These are phyloP conservation scores for Nematostella vectensis DNA, from an alignment of 92 coral and sea anemone species.

Conservation along the genomic window DNA sequence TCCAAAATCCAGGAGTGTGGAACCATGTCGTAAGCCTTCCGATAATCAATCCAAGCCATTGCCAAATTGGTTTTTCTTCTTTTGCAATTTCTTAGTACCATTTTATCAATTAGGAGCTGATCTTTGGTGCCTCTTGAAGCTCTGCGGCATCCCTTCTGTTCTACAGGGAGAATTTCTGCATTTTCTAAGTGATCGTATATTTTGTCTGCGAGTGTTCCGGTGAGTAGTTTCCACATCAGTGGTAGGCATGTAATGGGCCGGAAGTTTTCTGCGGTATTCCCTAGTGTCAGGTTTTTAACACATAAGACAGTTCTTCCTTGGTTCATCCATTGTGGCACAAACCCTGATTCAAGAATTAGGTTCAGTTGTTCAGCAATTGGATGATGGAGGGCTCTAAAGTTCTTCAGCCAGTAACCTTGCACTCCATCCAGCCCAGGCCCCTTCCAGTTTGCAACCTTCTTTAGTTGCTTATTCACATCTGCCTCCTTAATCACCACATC, in stretches of 20 bases:
- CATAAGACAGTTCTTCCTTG: conserved; percentile 24
- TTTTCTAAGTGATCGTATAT: conserved; percentile 13
- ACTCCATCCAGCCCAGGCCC: conserved; percentile 29
- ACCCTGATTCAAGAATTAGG: too few relatives aligned
- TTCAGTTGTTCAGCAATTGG: conserved; percentile 7
- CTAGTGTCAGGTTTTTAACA: conserved; percentile 15
- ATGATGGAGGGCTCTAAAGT: conserved; percentile 16
- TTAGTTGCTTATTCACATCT: conserved; percentile 22
- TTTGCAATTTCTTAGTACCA: conserved; percentile 19
- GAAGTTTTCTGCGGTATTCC: conserved; percentile 13
- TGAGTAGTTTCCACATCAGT: conserved; percentile 22
- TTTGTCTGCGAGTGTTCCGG: conserved; percentile 10
- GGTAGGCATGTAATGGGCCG: conserved; percentile 24
- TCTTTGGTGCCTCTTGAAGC: conserved; percentile 21
- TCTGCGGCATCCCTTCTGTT: conserved; percentile 28
- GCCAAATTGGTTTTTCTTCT: conserved; percentile 10
- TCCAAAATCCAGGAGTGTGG: conserved; percentile 31
- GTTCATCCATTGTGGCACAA: conserved; percentile 25
- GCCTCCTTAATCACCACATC: conserved; percentile 11
- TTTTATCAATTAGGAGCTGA: conserved; percentile 27
- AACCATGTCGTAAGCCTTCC: conserved; percentile 29
- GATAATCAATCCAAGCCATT: conserved; percentile 30
- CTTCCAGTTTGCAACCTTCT: conserved; percentile 26
- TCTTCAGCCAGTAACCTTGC: conserved; percentile 30
- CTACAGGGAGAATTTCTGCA: conserved; percentile 5